Evolutionary conservation across 2,888 invertebrate genomes (phyloP), one percentile per base, ranked within the genome.

Genomic region (Emmelina monodactyla): DNA sequence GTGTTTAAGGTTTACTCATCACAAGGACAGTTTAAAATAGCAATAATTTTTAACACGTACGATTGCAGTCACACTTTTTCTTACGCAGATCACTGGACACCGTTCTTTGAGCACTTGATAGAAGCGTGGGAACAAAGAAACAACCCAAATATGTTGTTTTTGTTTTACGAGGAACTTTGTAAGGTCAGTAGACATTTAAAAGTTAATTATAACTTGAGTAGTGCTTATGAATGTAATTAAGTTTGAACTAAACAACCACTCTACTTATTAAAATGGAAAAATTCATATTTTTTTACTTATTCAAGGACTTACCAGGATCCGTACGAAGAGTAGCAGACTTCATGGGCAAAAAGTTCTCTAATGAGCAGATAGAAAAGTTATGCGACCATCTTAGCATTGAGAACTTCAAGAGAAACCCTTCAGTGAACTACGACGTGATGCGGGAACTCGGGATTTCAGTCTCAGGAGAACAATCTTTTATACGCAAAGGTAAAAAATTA

Each of bases 111-210:
- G 35, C 92, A 93, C 51, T 57, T 93, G 1, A 85, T 87, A 53
- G 91, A 92, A 71, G 90, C 88, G 0, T 89, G 89, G 87, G 71
- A 82, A 3, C 60, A 83, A 33, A 80, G 86, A 42, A 50, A 89
- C 39, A 73, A 88, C 44, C 70, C 85, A 2, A 90, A 91, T 58
- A 67, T 92, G 39, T 64, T 91, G 1, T 91, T 91, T 50, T 64
- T 92, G 37, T 89, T 89, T 56, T 93, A 92, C 51, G 93, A 93
- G 65, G 88, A 92, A 47, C 84, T 92, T 64, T 83, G 85, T 34
- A 82, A 82, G 64, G 88, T 88, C 63, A n/a, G n/a, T n/a, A n/a
- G n/a, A n/a, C n/a, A n/a, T n/a, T n/a, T n/a, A n/a, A n/a, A n/a
- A n/a, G n/a, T n/a, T n/a, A n/a, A n/a, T n/a, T n/a, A n/a, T n/a